Base-by-base conservation (phyloP, 2,797 vertebrate species). In the Clamator glandarius region DNA sequence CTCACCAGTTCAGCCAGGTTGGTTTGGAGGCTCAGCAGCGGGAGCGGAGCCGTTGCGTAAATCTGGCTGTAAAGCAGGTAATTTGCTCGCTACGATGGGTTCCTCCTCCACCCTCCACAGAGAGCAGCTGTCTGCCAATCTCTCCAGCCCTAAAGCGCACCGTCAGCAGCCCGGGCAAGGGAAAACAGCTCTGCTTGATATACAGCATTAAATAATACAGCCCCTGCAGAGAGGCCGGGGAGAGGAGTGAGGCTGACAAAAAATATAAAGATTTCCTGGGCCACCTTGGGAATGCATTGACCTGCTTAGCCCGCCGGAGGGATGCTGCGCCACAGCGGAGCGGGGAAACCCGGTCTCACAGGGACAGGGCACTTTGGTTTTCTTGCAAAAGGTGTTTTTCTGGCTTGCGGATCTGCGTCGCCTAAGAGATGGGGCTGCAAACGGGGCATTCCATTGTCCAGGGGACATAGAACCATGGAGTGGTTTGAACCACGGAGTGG, bases 321-420 rank as follows among this genome's bases (percentile, higher is more conserved):
- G 84, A 62, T 13, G 80, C 87, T 35, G 93, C 50, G 72, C 59
- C 36, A 9, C 3, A 64, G 66, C 66, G 0, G 13, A 20, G 72
- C n/a, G 6, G 54, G 84, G 84, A 93, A 78, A 39, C 86, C 52
- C 23, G 1, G 67, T 0, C 70, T 67, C 2, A 3, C 61, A 8
- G 64, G 0, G 5, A 35, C 70, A 44, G 87, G 2, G 1, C 35
- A 21, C 4, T 16, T 6, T 12, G 12, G 28, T 19, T 58, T 25
- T 5, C 58, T 5, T 5, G 21, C 24, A 50, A 12, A 66, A 24
- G 9, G 33, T 31, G 9, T 24, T 50, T 5, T 17, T 8, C 50
- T 11, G 7, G 10, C 41, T 41, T 2, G 10, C n/a, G 6, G 29
- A 0, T 2, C 2, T 0, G 1, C 1, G 5, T 8, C 1, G 12